Percentiles rank a stretch among this genome's conserved stretches.
These are phyloP conservation scores for Cetoscarus ocellatus DNA, from an alignment of 2,797 vertebrate genomes.

Conservation along the genomic window DNA sequence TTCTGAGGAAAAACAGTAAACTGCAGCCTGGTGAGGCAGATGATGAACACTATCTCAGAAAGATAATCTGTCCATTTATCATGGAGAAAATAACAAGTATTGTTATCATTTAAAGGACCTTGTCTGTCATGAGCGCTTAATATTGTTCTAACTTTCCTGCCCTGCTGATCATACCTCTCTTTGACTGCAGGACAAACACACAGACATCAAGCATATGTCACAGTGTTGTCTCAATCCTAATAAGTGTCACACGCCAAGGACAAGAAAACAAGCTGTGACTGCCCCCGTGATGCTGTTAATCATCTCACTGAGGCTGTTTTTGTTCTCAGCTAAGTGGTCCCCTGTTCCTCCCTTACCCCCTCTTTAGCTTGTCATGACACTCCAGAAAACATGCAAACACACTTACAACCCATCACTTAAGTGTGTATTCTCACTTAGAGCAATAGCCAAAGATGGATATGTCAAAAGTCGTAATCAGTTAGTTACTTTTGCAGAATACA, in stretches of 20 bases:
- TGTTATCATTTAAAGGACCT: no score
- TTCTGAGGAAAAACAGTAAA: no score
- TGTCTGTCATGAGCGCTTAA: no score
- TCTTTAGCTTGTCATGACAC: slow-evolving; percentile 24
- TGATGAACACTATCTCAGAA: no score
- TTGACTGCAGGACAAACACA: slow-evolving; percentile 20
- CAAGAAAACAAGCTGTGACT: slow-evolving; percentile 47
- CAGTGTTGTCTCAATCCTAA: slow-evolving; percentile 38
- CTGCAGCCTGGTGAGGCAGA: no score
- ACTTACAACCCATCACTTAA: not conserved
- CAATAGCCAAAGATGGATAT: slow-evolving; percentile 11
- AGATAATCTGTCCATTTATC: no score
- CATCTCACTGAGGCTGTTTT: slow-evolving; percentile 37
- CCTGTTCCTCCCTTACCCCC: slow-evolving; percentile 42
- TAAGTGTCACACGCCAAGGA: slow-evolving; percentile 57
- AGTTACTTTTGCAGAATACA: slow-evolving; percentile 17
- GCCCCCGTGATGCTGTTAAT: slow-evolving; percentile 45
- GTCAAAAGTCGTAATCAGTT: slow-evolving; percentile 40
- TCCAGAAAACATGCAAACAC: slow-evolving; percentile 8
- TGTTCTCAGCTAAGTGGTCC: slow-evolving; percentile 40
- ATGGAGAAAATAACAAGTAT: no score
- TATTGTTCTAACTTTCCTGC: no score
- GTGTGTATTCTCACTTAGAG: slow-evolving; percentile 2
- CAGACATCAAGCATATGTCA: slow-evolving; percentile 19
- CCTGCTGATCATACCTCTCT: slow-evolving; percentile 1